Conservation (phyloP, 1,140 invertebrate species). For the Drosophila sulfurigaster region DNA sequence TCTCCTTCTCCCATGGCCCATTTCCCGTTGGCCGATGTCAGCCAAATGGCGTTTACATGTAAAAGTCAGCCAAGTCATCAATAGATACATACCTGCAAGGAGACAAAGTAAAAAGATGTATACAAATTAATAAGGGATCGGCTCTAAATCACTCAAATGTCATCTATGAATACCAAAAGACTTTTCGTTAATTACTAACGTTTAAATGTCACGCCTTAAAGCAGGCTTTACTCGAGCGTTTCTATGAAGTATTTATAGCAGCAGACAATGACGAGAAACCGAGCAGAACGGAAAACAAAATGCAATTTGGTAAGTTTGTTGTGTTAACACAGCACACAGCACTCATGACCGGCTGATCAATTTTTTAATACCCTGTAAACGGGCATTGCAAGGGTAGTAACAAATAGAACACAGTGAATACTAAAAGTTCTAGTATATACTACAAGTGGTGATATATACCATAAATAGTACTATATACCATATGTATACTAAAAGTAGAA, state of each 20-base stretch:
- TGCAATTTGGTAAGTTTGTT: conserved; percentile 73
- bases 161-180: conserved; percentile 8
- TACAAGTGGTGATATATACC: no score
- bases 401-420: no score
- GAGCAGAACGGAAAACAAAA: conserved; percentile 47
- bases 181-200: conserved; percentile 60
- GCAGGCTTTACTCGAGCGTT: background rate
- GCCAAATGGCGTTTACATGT: conserved; percentile 40
- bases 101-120: conserved; percentile 30
- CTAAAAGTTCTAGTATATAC: no score
- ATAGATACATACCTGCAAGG: conserved; percentile 75
- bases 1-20: no score
- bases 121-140: conserved; percentile 65
- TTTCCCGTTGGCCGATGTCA: background rate
- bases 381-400: no score
- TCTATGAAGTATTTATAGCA: conserved; percentile 30
- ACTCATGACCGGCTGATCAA: conserved; percentile 42
- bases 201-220: conserved; percentile 16
- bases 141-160: conserved; percentile 28
- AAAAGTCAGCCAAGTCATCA: conserved; percentile 34
- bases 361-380: conserved; percentile 19
- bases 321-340: conserved; percentile 50
- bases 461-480: no score
- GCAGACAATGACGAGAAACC: conserved; percentile 19
- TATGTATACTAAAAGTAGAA: no score